A percentile compares a stretch with the other conserved stretches of the same genome.
These are phyloP conservation scores for Pycnonotus jocosus DNA, from an alignment of 2,113 vertebrate genomes.

Conservation along the genomic window DNA sequence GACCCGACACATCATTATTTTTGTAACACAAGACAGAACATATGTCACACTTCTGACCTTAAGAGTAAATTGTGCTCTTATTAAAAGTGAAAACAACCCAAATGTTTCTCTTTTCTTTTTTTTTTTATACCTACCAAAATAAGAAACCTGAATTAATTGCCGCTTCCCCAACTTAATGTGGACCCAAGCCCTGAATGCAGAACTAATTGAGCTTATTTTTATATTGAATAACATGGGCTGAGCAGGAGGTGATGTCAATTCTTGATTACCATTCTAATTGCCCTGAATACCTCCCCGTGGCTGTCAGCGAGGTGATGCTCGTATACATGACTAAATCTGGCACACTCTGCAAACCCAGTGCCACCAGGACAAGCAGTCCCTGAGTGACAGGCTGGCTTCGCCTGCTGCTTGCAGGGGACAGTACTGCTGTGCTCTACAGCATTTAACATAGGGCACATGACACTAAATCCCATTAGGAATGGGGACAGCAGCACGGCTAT, in stretches of 20 bases:
- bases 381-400: neutral
- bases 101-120: neutral
- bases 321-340: neutral
- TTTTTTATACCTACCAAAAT: neutral
- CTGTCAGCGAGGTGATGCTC: neutral
- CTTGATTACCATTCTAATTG: slow-evolving; percentile 14
- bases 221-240: neutral
- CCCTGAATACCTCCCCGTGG: neutral
- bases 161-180: neutral
- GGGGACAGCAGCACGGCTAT: neutral
- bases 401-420: neutral
- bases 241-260: slow-evolving; percentile 1
- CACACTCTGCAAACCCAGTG: neutral
- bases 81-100: slow-evolving; percentile 10
- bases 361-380: neutral
- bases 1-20: slow-evolving; percentile 32
- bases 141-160: slow-evolving; percentile 4
- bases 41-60: neutral
- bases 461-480: neutral
- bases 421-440: neutral
- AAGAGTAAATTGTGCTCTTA: neutral
- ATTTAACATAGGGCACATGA: neutral
- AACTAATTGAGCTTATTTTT: slow-evolving; percentile 20
- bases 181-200: neutral
- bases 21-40: neutral